Conservation (phyloP, 2,888 invertebrate genomes). For the Drosophila sordidula region DNA sequence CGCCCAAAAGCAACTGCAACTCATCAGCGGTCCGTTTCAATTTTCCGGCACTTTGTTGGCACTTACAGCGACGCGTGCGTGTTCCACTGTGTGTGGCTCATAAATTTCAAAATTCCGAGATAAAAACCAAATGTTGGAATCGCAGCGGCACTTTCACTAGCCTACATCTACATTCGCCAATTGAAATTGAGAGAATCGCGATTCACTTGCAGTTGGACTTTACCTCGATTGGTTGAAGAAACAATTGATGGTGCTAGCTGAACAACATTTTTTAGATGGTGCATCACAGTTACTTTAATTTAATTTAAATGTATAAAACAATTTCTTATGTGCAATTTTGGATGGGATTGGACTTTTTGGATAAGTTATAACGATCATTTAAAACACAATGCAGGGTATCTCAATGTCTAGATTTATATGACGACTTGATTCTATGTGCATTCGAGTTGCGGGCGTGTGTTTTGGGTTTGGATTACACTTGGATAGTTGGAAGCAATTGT, state of each 20-base stretch:
- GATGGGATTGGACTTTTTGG: too few relatives aligned
- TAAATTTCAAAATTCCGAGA: conserved; percentile 51
- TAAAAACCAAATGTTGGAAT: conserved; percentile 17
- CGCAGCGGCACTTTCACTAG: conserved; percentile 52
- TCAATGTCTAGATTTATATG: background rate
- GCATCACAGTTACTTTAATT: too few relatives aligned
- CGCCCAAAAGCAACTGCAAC: conserved; percentile 54
- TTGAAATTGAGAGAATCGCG: background rate
- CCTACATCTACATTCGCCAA: conserved; percentile 11
- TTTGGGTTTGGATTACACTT: conserved; percentile 26
- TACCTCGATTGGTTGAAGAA: background rate
- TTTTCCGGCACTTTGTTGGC: conserved; percentile 73
- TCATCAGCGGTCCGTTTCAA: conserved; percentile 54
- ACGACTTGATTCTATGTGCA: background rate
- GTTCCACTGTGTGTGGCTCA: conserved; percentile 42
- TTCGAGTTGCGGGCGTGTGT: conserved; percentile 30
- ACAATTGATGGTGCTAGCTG: too few relatives aligned
- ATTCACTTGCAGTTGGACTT: conserved; percentile 12
- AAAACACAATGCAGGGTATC: conserved; percentile 1
- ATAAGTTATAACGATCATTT: too few relatives aligned
- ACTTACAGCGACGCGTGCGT: conserved; percentile 68
- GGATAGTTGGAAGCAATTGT: conserved; percentile 14
- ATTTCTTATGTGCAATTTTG: too few relatives aligned
- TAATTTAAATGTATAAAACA: too few relatives aligned
- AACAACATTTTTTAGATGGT: too few relatives aligned